Evolutionary conservation across 2,888 invertebrate genomes (phyloP).

Genomic region (Malacosoma neustria): DNA sequence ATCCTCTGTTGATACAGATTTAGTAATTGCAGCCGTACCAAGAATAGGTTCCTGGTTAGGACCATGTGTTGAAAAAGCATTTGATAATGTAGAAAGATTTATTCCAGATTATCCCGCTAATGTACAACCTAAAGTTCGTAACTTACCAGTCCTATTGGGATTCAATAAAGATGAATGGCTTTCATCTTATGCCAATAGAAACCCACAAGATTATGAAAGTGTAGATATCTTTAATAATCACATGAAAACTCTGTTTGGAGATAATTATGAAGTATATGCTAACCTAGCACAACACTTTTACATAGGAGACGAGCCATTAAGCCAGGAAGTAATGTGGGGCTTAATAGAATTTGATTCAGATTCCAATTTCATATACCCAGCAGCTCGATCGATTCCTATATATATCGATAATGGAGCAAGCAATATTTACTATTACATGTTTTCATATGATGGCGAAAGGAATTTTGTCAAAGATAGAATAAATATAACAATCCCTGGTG

Average conservation of each 20-base stretch:
- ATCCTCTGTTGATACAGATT: slow-evolving; percentile 19
- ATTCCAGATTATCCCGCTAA: slow-evolving; percentile 27
- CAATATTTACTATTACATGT: slow-evolving; percentile 34
- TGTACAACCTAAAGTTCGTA: slow-evolving; percentile 14
- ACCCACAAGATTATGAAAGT: slow-evolving; percentile 11
- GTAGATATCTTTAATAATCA: slow-evolving; percentile 14
- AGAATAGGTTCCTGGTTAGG: slow-evolving; percentile 17
- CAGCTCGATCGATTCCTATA: slow-evolving; percentile 23
- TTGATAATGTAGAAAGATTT: slow-evolving; percentile 23
- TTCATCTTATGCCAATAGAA: slow-evolving; percentile 7
- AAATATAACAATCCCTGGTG: slow-evolving; percentile 25
- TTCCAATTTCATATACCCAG: slow-evolving; percentile 23
- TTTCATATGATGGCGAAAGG: slow-evolving; percentile 35
- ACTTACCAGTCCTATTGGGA: slow-evolving; percentile 26
- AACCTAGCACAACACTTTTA: slow-evolving; percentile 34
- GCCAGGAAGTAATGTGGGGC: slow-evolving; percentile 11
- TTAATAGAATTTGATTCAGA: slow-evolving; percentile 33
- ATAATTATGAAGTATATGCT: slow-evolving; percentile 14
- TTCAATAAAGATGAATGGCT: slow-evolving; percentile 24
- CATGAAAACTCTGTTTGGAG: slow-evolving; percentile 20
- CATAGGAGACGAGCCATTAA: slow-evolving; percentile 31
- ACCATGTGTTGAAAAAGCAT: slow-evolving; percentile 34
- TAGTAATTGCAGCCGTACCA: slow-evolving; percentile 26
- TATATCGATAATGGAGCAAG: slow-evolving; percentile 25
- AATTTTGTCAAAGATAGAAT: slow-evolving; percentile 26